These are phyloP conservation scores for Troilus luridus DNA, from an alignment of 2,888 invertebrate species.

Conservation along the genomic window DNA sequence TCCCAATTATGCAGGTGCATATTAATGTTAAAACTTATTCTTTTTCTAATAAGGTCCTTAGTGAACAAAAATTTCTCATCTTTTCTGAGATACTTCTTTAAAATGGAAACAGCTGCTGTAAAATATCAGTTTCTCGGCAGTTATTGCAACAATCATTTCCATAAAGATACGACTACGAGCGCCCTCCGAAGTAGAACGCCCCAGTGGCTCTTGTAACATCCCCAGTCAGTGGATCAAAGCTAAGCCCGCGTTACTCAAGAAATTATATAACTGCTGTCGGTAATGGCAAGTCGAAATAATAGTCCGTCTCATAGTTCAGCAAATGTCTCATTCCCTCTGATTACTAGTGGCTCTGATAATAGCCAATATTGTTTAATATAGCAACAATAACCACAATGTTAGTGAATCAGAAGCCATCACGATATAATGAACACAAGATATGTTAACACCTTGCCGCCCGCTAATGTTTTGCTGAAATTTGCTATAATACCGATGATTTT, in stretches of 20 bases:
- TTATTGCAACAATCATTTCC: neutral
- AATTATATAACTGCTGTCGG: neutral
- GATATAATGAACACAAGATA: neutral
- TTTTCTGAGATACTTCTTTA: no score
- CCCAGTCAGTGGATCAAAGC: slow-evolving; percentile 14
- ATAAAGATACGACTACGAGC: neutral
- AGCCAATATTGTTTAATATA: slow-evolving; percentile 5
- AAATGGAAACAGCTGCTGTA: neutral
- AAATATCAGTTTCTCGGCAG: neutral
- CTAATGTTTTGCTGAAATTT: no score
- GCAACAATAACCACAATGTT: neutral
- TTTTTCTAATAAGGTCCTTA: no score
- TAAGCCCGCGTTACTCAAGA: slow-evolving; percentile 3
- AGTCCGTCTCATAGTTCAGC: slow-evolving; percentile 28
- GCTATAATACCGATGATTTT: no score
- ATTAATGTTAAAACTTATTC: no score
- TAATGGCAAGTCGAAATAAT: slow-evolving; percentile 40
- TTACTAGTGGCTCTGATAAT: neutral
- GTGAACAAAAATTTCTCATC: no score
- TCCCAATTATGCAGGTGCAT: no score
- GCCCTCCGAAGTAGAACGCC: slow-evolving; percentile 6
- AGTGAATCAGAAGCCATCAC: neutral
- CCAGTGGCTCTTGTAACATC: slow-evolving; percentile 13
- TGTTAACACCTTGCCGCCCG: no score
- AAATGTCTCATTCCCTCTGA: slow-evolving; percentile 15